A percentile compares a stretch with the other conserved stretches of the same genome.
Evolutionary conservation across 2,113 vertebrate genomes (phyloP).

Genomic region (Plecotus auritus): DNA sequence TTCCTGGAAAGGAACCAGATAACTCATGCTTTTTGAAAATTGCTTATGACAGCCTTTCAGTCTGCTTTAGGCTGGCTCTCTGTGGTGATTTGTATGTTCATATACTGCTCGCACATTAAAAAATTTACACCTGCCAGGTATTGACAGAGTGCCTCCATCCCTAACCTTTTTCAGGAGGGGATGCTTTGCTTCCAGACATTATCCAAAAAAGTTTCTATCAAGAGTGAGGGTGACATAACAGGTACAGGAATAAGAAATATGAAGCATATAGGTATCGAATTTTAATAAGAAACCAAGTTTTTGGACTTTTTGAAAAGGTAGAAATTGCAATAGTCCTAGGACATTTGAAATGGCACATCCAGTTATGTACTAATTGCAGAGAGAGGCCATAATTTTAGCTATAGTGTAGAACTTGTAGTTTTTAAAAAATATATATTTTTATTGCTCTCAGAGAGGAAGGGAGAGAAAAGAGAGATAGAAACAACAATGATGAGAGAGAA

Average conservation of each 20-base stretch:
- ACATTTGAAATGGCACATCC: neutral
- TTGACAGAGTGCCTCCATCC: constrained; percentile 78
- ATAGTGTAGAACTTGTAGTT: neutral
- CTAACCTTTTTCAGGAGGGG: constrained; percentile 72
- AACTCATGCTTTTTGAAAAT: constrained; percentile 84
- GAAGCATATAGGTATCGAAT: constrained; percentile 43
- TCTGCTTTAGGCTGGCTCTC: constrained; percentile 78
- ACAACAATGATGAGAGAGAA: too few relatives aligned
- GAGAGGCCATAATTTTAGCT: neutral
- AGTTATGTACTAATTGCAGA: neutral
- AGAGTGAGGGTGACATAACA: constrained; percentile 76
- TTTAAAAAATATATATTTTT: too few relatives aligned
- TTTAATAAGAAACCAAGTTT: constrained; percentile 36
- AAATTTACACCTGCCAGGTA: constrained; percentile 83
- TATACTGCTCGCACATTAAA: constrained; percentile 80
- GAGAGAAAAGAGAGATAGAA: too few relatives aligned
- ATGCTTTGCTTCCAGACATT: constrained; percentile 80
- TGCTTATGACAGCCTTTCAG: constrained; percentile 81
- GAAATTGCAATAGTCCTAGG: neutral
- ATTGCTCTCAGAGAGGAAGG: too few relatives aligned
- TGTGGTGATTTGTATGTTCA: constrained; percentile 81
- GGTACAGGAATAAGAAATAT: constrained; percentile 73
- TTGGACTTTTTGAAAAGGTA: neutral
- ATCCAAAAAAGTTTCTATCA: constrained; percentile 82
- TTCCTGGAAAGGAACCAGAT: constrained; percentile 79